A percentile compares a stretch with the other conserved stretches of the same genome.
Conservation (phyloP, 2,888 invertebrate genomes). For the Lagria hirta region DNA sequence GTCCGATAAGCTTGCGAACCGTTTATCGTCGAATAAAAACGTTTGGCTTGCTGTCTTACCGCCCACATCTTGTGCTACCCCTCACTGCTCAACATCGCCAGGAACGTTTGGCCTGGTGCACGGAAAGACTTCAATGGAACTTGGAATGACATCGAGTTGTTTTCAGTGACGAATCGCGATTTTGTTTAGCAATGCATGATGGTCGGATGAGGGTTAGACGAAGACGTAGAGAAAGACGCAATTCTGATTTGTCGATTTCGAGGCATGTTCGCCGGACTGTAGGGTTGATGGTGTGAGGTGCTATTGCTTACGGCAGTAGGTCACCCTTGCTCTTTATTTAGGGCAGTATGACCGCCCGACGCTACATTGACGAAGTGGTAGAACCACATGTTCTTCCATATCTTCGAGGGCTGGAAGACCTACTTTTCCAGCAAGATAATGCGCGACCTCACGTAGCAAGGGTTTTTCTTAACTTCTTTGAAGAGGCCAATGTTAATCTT, state of each 20-base stretch:
- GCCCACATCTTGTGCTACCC: constrained; percentile 3
- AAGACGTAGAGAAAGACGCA: not conserved
- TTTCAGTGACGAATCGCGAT: not conserved
- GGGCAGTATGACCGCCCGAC: not conserved
- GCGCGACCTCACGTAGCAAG: constrained; percentile 3
- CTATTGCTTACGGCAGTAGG: constrained; percentile 2
- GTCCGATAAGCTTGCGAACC: not conserved
- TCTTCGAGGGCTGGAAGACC: not conserved
- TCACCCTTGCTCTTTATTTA: constrained; percentile 1
- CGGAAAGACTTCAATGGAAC: constrained; percentile 1
- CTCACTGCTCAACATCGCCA: constrained; percentile 1
- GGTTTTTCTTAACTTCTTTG: not conserved
- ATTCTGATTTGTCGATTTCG: not conserved
- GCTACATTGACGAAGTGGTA: too few relatives aligned
- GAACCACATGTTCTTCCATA: too few relatives aligned
- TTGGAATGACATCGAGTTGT: constrained; percentile 1
- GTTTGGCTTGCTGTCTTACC: constrained; percentile 6
- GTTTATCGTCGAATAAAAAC: constrained; percentile 1
- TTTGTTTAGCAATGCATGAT: not conserved
- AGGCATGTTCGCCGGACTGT: constrained; percentile 2
- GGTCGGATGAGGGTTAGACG: constrained; percentile 1
- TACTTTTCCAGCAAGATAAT: constrained; percentile 2
- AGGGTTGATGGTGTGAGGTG: not conserved
- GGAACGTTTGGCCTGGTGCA: not conserved
- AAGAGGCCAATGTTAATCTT: constrained; percentile 1